Evolutionary conservation across 2,797 vertebrate genomes (phyloP).

Genomic region (Paguma larvata): DNA sequence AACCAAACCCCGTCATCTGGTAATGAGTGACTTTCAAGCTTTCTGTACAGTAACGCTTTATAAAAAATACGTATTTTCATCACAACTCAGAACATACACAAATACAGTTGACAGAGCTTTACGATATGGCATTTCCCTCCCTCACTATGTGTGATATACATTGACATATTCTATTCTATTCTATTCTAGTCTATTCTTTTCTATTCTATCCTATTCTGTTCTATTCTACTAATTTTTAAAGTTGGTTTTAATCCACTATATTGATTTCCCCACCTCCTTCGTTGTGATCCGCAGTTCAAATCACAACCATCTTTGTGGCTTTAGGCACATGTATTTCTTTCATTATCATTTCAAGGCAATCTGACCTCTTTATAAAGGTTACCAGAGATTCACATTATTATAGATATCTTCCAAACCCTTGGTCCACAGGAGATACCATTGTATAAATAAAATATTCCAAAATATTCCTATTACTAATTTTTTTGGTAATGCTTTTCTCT

Average conservation of each 20-base stretch:
- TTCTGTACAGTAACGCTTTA: background rate
- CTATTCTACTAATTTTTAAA: background rate
- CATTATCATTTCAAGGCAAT: constrained; percentile 15
- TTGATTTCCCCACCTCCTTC: constrained; percentile 8
- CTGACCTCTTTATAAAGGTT: background rate
- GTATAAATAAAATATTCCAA: background rate
- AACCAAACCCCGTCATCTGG: background rate
- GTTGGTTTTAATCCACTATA: background rate
- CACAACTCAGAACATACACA: background rate
- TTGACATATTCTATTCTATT: background rate
- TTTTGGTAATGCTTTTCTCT: background rate
- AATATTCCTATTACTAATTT: background rate
- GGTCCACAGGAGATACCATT: background rate
- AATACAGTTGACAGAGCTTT: constrained; percentile 7
- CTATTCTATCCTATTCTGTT: background rate
- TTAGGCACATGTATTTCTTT: constrained; percentile 16
- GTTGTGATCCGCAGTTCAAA: background rate
- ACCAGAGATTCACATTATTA: constrained; percentile 36
- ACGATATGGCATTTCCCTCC: background rate
- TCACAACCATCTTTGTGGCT: background rate
- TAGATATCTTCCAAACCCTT: background rate
- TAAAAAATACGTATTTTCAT: background rate
- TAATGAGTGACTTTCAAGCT: background rate
- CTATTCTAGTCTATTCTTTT: background rate
- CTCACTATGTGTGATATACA: background rate